These are phyloP conservation scores for Piscicola geometra DNA, from an alignment of 2,888 invertebrate genomes.

Conservation along the genomic window DNA sequence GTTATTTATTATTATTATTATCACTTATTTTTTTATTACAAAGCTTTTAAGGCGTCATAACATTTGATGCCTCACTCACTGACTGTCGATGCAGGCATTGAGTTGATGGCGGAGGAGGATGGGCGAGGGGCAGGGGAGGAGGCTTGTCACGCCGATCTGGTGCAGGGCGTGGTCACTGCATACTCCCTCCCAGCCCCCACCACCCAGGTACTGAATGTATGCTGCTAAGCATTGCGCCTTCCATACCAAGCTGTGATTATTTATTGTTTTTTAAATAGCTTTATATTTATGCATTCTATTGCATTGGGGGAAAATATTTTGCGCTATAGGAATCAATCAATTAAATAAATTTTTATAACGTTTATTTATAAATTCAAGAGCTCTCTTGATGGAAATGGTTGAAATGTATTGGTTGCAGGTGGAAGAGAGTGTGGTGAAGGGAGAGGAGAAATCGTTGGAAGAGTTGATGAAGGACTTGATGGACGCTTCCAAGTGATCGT, in stretches of 20 bases:
- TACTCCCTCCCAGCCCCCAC: background rate
- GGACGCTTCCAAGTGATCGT: background rate
- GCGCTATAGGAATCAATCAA: no score
- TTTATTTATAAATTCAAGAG: background rate
- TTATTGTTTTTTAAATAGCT: no score
- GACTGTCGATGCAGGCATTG: conserved; percentile 9
- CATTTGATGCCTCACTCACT: no score
- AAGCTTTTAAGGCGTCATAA: no score
- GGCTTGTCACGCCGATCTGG: background rate
- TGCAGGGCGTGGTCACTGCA: conserved; percentile 18
- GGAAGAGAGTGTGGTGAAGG: background rate
- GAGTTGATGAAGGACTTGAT: conserved; percentile 16
- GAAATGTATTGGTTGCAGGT: background rate
- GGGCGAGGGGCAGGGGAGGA: background rate
- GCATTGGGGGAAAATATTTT: no score
- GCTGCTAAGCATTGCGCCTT: no score
- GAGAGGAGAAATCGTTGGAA: conserved; percentile 23
- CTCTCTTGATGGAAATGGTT: background rate
- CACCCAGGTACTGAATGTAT: no score
- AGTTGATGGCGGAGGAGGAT: conserved; percentile 14
- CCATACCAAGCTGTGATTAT: background rate
- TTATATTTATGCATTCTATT: no score
- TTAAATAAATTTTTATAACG: no score
- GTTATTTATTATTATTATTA: no score
- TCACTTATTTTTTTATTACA: background rate